These are phyloP conservation scores for Ceraclea dissimilis DNA, from an alignment of 2,888 invertebrate species.

Conservation along the genomic window DNA sequence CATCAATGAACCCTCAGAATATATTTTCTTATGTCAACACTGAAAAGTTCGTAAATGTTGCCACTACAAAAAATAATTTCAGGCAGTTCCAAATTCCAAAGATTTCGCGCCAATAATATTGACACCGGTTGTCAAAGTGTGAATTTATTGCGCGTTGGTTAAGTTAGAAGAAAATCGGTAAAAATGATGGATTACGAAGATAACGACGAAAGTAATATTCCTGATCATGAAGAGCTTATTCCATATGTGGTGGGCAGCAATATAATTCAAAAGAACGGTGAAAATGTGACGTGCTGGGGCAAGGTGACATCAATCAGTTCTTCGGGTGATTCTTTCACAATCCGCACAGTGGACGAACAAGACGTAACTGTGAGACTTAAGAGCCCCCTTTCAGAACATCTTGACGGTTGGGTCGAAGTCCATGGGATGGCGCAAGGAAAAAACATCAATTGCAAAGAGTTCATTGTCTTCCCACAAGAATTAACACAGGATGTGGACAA, in stretches of 20 bases:
- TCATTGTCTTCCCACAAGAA: constrained; percentile 38
- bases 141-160: no score
- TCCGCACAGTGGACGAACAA: constrained; percentile 44
- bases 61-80: no score
- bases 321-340: constrained; percentile 39
- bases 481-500: constrained; percentile 40
- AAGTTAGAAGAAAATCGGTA: no score
- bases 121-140: no score
- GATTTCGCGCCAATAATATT: no score
- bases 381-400: constrained; percentile 37
- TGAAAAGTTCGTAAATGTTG: no score
- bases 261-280: constrained; percentile 41
- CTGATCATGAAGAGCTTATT: constrained; percentile 44
- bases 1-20: no score
- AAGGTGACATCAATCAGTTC: constrained; percentile 43
- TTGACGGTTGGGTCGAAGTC: constrained; percentile 47
- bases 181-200: constrained; percentile 27
- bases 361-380: constrained; percentile 40
- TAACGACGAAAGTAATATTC: constrained; percentile 43
- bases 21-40: no score
- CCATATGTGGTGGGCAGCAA: constrained; percentile 45
- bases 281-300: constrained; percentile 44
- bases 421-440: constrained; percentile 43
- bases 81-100: no score
- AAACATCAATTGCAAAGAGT: constrained; percentile 42